Percentiles rank a stretch among this genome's conserved stretches.
These are phyloP conservation scores for Stichodactyla mertensii DNA, from an alignment of 64 coral and sea anemone genomes.

Conservation along the genomic window DNA sequence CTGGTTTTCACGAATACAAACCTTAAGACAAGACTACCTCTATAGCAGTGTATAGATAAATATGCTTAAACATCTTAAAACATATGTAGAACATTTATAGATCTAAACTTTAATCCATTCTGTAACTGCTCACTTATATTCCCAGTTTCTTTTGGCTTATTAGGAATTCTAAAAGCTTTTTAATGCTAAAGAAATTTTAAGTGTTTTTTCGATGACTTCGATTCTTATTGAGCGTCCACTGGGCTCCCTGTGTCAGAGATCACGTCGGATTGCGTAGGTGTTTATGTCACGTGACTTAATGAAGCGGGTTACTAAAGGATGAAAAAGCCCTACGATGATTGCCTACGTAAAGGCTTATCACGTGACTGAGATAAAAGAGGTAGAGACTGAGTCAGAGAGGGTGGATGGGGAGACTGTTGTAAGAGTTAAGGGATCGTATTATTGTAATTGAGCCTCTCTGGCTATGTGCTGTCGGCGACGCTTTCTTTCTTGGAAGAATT, in stretches of 20 bases:
- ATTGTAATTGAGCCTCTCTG: not conserved
- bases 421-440: too few relatives aligned
- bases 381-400: not conserved
- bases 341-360: not conserved
- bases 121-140: too few relatives aligned
- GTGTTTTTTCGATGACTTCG: too few relatives aligned
- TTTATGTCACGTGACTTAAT: not conserved
- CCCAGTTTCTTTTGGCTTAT: too few relatives aligned
- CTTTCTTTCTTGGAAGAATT: conserved; percentile 12
- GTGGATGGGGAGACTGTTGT: not conserved
- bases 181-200: too few relatives aligned
- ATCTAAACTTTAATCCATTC: too few relatives aligned
- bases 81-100: too few relatives aligned
- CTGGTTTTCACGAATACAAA: too few relatives aligned
- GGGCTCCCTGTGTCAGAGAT: not conserved
- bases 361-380: not conserved
- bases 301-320: not conserved
- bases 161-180: too few relatives aligned
- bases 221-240: not conserved
- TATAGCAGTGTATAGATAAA: too few relatives aligned
- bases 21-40: too few relatives aligned
- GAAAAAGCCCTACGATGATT: not conserved
- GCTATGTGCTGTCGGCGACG: conserved; percentile 6
- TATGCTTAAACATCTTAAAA: too few relatives aligned
- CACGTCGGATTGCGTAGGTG: not conserved